Evolutionary conservation across 1,140 invertebrate genomes (phyloP).

Genomic region (Listronotus oregonensis): DNA sequence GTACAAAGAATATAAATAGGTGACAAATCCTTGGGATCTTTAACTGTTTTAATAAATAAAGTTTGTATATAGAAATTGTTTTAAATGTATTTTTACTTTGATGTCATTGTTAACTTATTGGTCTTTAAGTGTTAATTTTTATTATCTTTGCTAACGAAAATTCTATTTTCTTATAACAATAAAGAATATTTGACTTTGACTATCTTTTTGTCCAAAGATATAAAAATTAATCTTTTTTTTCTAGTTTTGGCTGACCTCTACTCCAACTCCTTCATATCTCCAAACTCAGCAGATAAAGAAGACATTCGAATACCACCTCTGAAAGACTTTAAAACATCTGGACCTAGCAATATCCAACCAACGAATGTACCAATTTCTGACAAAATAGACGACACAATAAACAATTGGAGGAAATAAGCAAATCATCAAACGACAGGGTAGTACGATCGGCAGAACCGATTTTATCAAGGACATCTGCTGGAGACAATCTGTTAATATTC

Average conservation of each 20-base stretch:
- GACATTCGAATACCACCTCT: conserved; percentile 15
- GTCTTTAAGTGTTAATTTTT: too few relatives aligned
- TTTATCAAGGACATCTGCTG: conserved; percentile 57
- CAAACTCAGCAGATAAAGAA: conserved; percentile 58
- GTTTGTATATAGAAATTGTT: too few relatives aligned
- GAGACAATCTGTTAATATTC: conserved; percentile 51
- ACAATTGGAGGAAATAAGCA: not conserved
- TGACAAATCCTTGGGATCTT: too few relatives aligned
- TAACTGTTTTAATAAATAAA: too few relatives aligned
- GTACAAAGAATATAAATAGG: too few relatives aligned
- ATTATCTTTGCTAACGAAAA: too few relatives aligned
- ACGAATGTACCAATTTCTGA: conserved; percentile 12
- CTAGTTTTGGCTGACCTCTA: conserved; percentile 56
- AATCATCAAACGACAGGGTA: conserved; percentile 42
- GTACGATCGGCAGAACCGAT: conserved; percentile 55
- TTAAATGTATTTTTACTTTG: too few relatives aligned
- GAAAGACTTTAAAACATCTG: conserved; percentile 33
- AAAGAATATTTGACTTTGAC: too few relatives aligned
- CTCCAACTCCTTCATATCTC: conserved; percentile 63
- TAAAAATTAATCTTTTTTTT: too few relatives aligned
- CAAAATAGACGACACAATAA: not conserved
- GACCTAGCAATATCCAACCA: conserved; percentile 29
- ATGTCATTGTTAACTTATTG: too few relatives aligned
- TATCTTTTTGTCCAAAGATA: too few relatives aligned
- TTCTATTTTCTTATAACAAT: too few relatives aligned